Percentiles rank a stretch among this genome's conserved stretches.
Evolutionary conservation across 2,797 vertebrate genomes (phyloP).

Genomic region (Protosalanx chinensis): DNA sequence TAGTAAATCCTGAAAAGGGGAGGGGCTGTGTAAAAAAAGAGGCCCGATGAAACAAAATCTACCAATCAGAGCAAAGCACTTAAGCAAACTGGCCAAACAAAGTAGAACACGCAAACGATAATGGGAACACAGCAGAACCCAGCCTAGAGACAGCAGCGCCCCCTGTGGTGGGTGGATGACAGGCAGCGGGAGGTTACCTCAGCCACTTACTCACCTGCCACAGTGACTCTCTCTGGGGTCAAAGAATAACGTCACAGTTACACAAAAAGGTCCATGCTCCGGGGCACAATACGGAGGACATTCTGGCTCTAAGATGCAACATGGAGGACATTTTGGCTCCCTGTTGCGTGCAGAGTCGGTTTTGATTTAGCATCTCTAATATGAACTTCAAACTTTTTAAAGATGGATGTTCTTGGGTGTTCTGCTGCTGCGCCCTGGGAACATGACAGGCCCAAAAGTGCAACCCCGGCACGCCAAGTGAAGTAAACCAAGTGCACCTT

Average conservation of each 20-base stretch:
- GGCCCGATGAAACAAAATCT: neutral
- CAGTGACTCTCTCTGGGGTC: conserved; percentile 79
- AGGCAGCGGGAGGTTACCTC: conserved; percentile 55
- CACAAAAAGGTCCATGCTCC: conserved; percentile 54
- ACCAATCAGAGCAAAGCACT: too few relatives aligned
- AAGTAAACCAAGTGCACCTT: neutral
- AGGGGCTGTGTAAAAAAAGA: neutral
- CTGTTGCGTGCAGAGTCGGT: neutral
- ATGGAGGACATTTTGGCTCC: conserved; percentile 31
- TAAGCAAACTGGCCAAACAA: neutral
- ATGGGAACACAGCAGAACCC: conserved; percentile 22
- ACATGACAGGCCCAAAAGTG: neutral
- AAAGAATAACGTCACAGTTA: conserved; percentile 78
- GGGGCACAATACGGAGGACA: conserved; percentile 39
- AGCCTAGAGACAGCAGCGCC: conserved; percentile 52
- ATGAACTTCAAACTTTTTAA: too few relatives aligned
- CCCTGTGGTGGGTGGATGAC: conserved; percentile 50
- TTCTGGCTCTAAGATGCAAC: conserved; percentile 32
- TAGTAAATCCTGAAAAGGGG: too few relatives aligned
- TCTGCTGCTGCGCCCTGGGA: too few relatives aligned
- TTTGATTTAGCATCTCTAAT: too few relatives aligned
- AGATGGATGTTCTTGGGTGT: too few relatives aligned
- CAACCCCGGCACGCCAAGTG: neutral
- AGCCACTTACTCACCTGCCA: conserved; percentile 83
- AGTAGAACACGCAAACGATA: neutral